Evolutionary conservation across 2,888 invertebrate species (phyloP), one percentile per base, ranked within the genome.

Genomic region (Dorcus hopei): DNA sequence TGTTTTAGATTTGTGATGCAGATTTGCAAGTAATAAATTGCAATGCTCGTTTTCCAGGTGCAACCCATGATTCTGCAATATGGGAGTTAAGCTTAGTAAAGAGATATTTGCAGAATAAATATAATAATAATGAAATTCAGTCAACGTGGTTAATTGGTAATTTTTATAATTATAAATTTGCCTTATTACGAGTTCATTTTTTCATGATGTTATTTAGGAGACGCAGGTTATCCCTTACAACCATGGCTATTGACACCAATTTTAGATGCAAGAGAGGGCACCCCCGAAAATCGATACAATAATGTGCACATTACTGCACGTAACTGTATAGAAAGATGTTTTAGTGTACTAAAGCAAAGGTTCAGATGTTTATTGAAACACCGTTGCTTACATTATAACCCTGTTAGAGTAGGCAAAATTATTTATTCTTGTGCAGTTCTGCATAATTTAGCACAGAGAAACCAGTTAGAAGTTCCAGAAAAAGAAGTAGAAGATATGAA

Each of bases 361-460:
- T 65, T 64, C 57, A 45, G 63, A 19, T 65, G 62, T 52, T 49
- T 61, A 1, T 43, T 50, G 38, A 55, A 49, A 38, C 52, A 56
- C 9, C 43, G 60, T 26, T 38, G 19, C 8, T 52, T 53, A 14
- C 47, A 58, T 11, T 60, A 59, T 38, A 47, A 49, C 33, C 60
- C 57, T 11, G 52, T 40, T 23, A n/a, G 16, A 40, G 26, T 3
- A 26, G 14, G 23, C n/a, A 40, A 39, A 39, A 38, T 40, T 39
- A 39, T 52, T 39, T 38, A 9, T 14, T 11, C 39, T 9, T 52
- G 52, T 9, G 52, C 52, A 40, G 52, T 52, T 19, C 41, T 52
- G 40, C 52, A 52, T 41, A 52, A 52, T 16, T 45, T 26, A 26
- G 26, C 26, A 26, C 4, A 4, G 26, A 26, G 26, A 26, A 26